Base-by-base conservation (phyloP, 1,140 invertebrate species). In the Tetranychus urticae region DNA sequence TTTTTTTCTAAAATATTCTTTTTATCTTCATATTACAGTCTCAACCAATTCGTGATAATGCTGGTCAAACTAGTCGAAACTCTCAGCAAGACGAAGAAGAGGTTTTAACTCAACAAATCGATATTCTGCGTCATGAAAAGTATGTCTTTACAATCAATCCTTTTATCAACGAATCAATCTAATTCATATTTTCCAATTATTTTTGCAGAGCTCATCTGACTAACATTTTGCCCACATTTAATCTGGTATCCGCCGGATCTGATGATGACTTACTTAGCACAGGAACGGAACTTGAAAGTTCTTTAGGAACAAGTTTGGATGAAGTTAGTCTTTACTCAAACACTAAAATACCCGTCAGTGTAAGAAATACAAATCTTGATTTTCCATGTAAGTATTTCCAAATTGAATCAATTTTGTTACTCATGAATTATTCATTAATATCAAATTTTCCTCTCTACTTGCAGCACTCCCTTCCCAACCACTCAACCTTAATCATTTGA, bases 191-290 rank as follows among this genome's bases (percentile, higher is more conserved):
- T 58, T 63, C 2, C 35, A 56, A 7, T 60, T 59, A 31, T 59
- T 50, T 55, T 62, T 66, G 8, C 63, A 89, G 88, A 70, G 82
- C 82, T 61, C 77, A 85, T 59, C 73, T 90, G 52, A 88, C 86
- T 1, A 82, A 80, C 47, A 81, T 82, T 52, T 73, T 89, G 64
- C 85, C 86, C 1, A 81, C 82, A 63, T 65, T 66, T 46, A 36
- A 60, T 31, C 74, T 89, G 56, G 80, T 80, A 5, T 76, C 85
- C 62, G 80, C 83, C 23, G 84, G 83, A 57, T 87, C 85, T 4
- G 86, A 89, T 72, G 85, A 88, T 69, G 86, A 89, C 69, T 71
- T 82, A 31, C 52, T 63, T 7, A 46, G 57, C 33, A 46, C 37
- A 39, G 57, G 34, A 35, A 56, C 57, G 8, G 57, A 58, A 33